These are phyloP conservation scores for Corythoichthys haematopterus DNA, from an alignment of 2,113 vertebrate genomes.

Conservation along the genomic window DNA sequence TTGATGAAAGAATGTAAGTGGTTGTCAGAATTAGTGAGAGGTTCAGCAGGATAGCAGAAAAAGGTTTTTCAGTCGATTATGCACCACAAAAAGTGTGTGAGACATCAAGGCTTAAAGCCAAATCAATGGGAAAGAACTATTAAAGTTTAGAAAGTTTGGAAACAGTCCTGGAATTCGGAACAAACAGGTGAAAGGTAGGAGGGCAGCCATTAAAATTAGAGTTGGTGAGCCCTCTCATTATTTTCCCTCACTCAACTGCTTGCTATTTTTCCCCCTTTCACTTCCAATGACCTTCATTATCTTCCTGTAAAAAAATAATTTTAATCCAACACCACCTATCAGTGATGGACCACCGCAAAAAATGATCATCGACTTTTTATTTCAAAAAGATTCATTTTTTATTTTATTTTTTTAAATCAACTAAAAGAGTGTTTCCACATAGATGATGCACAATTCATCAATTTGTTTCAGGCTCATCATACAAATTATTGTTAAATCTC, in stretches of 20 bases:
- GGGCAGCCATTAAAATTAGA: constrained; percentile 70
- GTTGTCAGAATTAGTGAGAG: constrained; percentile 44
- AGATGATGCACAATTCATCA: no score
- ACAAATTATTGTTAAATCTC: no score
- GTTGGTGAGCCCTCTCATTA: constrained; percentile 58
- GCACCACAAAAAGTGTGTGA: constrained; percentile 57
- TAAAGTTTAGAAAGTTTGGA: constrained; percentile 72
- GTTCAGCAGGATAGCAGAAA: constrained; percentile 57
- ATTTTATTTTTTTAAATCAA: no score
- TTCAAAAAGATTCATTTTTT: no score
- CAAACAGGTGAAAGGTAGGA: constrained; percentile 62
- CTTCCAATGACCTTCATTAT: neutral
- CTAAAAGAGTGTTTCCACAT: no score
- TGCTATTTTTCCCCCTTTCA: neutral
- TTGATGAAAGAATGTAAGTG: constrained; percentile 45
- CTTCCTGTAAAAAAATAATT: neutral
- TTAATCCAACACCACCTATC: neutral
- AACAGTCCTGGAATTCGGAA: constrained; percentile 67
- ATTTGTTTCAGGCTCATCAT: no score
- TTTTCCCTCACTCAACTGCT: constrained; percentile 20
- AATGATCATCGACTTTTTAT: neutral
- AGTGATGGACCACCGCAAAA: neutral
- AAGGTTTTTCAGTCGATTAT: constrained; percentile 73
- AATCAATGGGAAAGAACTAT: constrained; percentile 69
- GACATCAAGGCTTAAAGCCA: constrained; percentile 64